Evolutionary conservation across 2,797 vertebrate species (phyloP).

Genomic region (Sebastes steindachneri): DNA sequence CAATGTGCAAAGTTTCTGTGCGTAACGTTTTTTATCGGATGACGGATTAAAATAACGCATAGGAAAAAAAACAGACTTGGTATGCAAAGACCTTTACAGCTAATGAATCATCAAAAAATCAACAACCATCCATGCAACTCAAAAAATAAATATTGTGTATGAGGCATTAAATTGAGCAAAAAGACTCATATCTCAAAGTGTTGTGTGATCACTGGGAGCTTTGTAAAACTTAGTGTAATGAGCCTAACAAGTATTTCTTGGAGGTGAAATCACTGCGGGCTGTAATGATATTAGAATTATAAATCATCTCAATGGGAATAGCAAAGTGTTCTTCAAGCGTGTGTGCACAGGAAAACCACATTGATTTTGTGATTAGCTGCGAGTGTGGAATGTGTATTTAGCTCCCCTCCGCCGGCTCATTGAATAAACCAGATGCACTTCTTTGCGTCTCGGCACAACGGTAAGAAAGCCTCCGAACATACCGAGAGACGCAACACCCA

Average conservation of each 20-base stretch:
- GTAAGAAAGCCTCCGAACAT: constrained; percentile 27
- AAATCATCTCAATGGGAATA: constrained; percentile 46
- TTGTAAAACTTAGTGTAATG: constrained; percentile 40
- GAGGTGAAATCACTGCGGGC: constrained; percentile 43
- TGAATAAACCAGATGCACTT: constrained; percentile 43
- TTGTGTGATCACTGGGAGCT: constrained; percentile 26
- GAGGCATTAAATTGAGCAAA: constrained; percentile 1
- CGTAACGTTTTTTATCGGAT: too few species aligned
- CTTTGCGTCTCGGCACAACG: constrained; percentile 3
- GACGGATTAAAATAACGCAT: too few species aligned
- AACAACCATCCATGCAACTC: constrained; percentile 9
- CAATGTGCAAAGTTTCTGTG: too few species aligned
- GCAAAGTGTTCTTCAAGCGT: constrained; percentile 37
- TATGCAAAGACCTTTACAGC: too few species aligned
- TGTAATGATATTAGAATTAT: constrained; percentile 38
- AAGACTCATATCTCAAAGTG: not conserved
- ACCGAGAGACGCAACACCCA: constrained; percentile 48
- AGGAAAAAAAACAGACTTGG: too few species aligned
- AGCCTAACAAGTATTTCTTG: constrained; percentile 39
- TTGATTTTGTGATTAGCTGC: constrained; percentile 59
- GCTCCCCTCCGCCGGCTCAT: constrained; percentile 21
- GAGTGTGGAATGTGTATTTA: constrained; percentile 27
- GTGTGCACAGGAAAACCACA: constrained; percentile 40
- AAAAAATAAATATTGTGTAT: constrained; percentile 6
- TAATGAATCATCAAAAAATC: not conserved